Conservation (phyloP, 2,113 vertebrate species). For the Microcebus lehilahytsara region DNA sequence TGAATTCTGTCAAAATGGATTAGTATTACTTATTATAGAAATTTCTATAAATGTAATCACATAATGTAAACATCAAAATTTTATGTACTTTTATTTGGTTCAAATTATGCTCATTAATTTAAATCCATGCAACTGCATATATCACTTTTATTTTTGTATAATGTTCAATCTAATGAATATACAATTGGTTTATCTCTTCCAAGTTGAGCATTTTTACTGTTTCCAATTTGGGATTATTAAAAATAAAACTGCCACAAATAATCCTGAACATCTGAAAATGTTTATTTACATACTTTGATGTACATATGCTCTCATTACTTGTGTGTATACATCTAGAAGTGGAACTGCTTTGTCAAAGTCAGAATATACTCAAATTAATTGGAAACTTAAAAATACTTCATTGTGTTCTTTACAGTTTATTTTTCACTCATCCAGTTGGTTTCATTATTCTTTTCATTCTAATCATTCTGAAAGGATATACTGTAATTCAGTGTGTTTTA, state of each 20-base stretch:
- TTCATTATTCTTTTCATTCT: not conserved
- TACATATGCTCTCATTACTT: not conserved
- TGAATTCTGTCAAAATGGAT: not conserved
- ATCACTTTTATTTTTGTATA: not conserved
- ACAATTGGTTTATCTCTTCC: not conserved
- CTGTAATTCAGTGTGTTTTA: not conserved
- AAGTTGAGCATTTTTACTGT: not conserved
- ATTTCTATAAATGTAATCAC: not conserved
- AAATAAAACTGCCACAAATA: not conserved
- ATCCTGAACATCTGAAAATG: not conserved
- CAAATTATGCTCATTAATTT: not conserved
- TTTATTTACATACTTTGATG: not conserved
- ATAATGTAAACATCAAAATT: not conserved
- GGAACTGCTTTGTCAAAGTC: not conserved
- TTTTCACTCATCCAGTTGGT: not conserved
- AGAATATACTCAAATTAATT: not conserved
- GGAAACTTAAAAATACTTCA: not conserved
- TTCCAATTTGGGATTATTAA: not conserved
- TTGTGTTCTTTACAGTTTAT: not conserved
- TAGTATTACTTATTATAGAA: not conserved
- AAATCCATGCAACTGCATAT: not conserved
- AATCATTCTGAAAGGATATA: not conserved
- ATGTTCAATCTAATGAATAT: not conserved
- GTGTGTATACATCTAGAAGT: not conserved
- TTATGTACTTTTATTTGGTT: not conserved